These are phyloP conservation scores for Andrena minutula DNA, from an alignment of 2,888 invertebrate species.

Conservation along the genomic window DNA sequence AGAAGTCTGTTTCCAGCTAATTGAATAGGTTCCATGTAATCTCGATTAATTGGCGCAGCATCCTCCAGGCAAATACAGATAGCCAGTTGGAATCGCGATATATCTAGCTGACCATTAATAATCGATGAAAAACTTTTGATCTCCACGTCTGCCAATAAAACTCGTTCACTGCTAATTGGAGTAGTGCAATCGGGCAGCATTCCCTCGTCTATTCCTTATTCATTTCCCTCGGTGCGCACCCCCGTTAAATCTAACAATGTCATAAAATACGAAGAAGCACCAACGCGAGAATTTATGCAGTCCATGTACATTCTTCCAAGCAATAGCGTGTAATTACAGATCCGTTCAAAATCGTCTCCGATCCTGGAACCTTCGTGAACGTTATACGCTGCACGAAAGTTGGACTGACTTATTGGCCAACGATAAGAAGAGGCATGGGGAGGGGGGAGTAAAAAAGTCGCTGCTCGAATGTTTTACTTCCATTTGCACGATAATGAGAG, in stretches of 20 bases:
- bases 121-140: slow-evolving; percentile 68
- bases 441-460: background rate
- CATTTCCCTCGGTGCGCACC: slow-evolving; percentile 4
- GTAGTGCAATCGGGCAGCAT: slow-evolving; percentile 38
- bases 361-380: background rate
- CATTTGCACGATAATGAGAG: slow-evolving; percentile 71
- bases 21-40: background rate
- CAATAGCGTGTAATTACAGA: too few relatives aligned
- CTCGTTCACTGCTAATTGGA: slow-evolving; percentile 43
- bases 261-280: background rate
- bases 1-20: background rate
- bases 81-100: slow-evolving; percentile 47
- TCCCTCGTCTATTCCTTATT: slow-evolving; percentile 15
- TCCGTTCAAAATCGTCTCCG: background rate
- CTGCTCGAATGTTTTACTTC: slow-evolving; percentile 62
- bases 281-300: too few relatives aligned
- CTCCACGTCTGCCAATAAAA: slow-evolving; percentile 62
- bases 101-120: slow-evolving; percentile 67
- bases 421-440: slow-evolving; percentile 14
- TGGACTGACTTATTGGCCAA: slow-evolving; percentile 40
- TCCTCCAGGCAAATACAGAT: slow-evolving; percentile 41
- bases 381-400: slow-evolving; percentile 5
- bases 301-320: too few relatives aligned
- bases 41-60: slow-evolving; percentile 7
- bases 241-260: background rate